Evolutionary conservation across 2,113 vertebrate genomes (phyloP).

Genomic region (Nothocercus nigrocapillus): DNA sequence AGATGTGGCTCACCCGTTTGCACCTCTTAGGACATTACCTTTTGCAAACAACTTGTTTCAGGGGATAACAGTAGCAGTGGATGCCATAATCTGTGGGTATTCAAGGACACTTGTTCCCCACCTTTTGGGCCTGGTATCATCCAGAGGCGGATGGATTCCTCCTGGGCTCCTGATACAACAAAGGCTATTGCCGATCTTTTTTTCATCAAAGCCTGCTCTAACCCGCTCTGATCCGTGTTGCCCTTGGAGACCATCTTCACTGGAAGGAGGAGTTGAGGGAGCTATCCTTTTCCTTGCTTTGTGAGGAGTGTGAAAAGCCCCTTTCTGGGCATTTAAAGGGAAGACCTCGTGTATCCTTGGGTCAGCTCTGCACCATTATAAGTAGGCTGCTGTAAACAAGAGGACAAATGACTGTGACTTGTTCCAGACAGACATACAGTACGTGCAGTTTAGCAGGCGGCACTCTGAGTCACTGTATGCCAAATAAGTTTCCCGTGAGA

Average conservation of each 20-base stretch:
- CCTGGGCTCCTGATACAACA: not conserved
- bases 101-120: not conserved
- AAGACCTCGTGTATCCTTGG: constrained; percentile 5
- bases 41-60: not conserved
- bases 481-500: constrained; percentile 67
- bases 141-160: not conserved
- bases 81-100: not conserved
- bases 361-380: constrained; percentile 46
- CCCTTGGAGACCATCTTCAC: not conserved
- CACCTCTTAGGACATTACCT: not conserved
- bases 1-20: not conserved
- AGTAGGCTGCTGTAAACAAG: constrained; percentile 72
- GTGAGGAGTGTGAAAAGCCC: constrained; percentile 35
- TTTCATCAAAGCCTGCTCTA: constrained; percentile 14
- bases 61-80: not conserved
- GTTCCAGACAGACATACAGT: constrained; percentile 68
- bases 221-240: not conserved
- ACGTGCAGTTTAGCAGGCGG: constrained; percentile 74
- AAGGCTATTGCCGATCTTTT: not conserved
- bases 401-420: constrained; percentile 67
- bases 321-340: constrained; percentile 31
- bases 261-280: not conserved
- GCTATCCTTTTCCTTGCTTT: not conserved
- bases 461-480: constrained; percentile 73
- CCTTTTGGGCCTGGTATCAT: not conserved